These are phyloP conservation scores for Trachops cirrhosus DNA, from an alignment of 2,797 vertebrate species.

Conservation along the genomic window DNA sequence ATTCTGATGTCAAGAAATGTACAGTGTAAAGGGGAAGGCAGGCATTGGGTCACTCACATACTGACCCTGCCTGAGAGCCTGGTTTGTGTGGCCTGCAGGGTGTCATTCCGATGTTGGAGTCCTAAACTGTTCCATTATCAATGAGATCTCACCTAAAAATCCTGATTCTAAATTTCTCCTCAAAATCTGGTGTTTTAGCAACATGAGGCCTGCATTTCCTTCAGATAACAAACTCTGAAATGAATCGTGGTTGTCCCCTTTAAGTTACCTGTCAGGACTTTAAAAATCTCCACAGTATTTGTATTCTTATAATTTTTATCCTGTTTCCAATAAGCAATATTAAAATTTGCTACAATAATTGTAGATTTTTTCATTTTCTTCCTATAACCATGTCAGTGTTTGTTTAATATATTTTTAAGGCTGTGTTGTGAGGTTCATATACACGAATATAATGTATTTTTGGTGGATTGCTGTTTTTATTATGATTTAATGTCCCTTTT, in stretches of 20 bases:
- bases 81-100: background rate
- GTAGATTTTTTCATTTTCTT: conserved; percentile 6
- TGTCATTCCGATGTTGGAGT: background rate
- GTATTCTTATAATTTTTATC: background rate
- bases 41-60: background rate
- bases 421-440: background rate
- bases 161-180: background rate
- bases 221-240: background rate
- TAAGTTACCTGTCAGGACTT: background rate
- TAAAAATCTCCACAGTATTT: background rate
- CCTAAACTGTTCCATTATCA: background rate
- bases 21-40: background rate
- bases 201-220: background rate
- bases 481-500: background rate
- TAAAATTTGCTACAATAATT: background rate
- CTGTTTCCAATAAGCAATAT: background rate
- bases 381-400: background rate
- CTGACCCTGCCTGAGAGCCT: background rate
- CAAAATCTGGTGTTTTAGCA: background rate
- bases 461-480: background rate
- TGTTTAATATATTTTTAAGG: background rate
- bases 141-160: background rate
- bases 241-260: background rate
- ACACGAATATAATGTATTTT: background rate
- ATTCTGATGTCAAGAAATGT: background rate